Base-by-base conservation (phyloP, 2,797 vertebrate genomes). In the Poliocrania exsul region DNA sequence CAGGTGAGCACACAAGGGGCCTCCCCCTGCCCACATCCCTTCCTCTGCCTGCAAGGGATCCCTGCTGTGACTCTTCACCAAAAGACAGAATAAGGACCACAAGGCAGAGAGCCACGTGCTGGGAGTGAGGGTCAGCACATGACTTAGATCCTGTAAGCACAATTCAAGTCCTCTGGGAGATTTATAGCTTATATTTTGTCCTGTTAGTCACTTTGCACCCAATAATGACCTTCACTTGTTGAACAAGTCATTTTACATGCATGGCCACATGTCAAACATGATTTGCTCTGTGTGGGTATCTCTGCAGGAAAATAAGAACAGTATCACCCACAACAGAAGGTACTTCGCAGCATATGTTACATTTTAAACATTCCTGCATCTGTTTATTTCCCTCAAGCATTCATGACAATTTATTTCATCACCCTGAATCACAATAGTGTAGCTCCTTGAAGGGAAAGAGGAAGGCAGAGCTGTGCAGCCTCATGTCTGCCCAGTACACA, bases 1-100 rank as follows among this genome's bases (percentile, higher is more conserved):
- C 98, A 37, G 98, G 98, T 98, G 78, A 98, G 97, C 91, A 56
- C 40, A 7, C 10, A 23, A 88, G 93, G n/a, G 29, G 18, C 13
- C 31, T 33, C 28, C 29, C 57, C 31, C 50, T 57, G 50, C 60
- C 81, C 29, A 7, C 9, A 0, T 5, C 81, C 83, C 64, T 10
- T 23, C 49, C 56, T 25, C 65, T 16, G 47, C 77, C 91, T 47
- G 42, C 46, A 37, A 17, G 14, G 25, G 18, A 14, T 19, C 57
- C 69, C 57, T 37, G 37, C 62, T 13, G 31, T 1, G 0, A 6
- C 21, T 21, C 24, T 16, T 29, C 57, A 20, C 8, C 67, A 25
- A 61, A 29, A n/a, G 49, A 11, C 47, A 62, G 26, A 25, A 33
- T 2, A 10, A 44, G 37, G 53, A 17, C 13, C 44, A 2, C 9